Base-by-base conservation (phyloP, 2,888 invertebrate species). In the Lasiommata megera region DNA sequence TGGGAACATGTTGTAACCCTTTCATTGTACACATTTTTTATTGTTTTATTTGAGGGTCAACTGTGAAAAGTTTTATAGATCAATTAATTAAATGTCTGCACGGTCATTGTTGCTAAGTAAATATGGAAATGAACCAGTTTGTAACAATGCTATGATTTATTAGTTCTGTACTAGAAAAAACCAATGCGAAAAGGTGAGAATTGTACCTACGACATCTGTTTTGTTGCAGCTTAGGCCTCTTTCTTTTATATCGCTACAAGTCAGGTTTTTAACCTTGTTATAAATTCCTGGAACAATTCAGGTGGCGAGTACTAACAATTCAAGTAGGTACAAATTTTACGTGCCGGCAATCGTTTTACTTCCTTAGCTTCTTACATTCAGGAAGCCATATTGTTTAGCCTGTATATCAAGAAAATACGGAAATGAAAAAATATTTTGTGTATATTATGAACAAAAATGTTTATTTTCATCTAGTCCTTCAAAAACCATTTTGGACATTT, bases 21-120 rank as follows among this genome's bases (percentile, higher is more conserved):
- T 88, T 82, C 80, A 74, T 78, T 79, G 71, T 79, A 73, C 74
- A 70, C 71, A 70, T 74, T 77, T 81, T 85, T 86, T 80, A 83
- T 86, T 89, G 89, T 90, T 87, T 89, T 86, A 84, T 85, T 80
- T 74, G 73, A 74, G 83, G 89, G 90, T 90, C 90, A 90, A 85
- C 80, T 80, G 78, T 82, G 79, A 82, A 86, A 85, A 82, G 86
- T 80, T 87, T 89, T 88, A 87, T 87, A 82, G 86, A 87, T 88
- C 89, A 89, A 90, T 90, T 89, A 90, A 89, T 89, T 89, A 90
- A 88, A 89, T 80, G 89, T 84, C 80, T 81, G 76, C 76, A 84
- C 85, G 88, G 88, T 88, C 87, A 86, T 88, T 88, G 89, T 89
- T 81, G 76, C 74, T 79, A 75, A 82, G 80, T 81, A 87, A 88